These are phyloP conservation scores for Vespertilio murinus DNA, from an alignment of 2,797 vertebrate genomes.

Conservation along the genomic window DNA sequence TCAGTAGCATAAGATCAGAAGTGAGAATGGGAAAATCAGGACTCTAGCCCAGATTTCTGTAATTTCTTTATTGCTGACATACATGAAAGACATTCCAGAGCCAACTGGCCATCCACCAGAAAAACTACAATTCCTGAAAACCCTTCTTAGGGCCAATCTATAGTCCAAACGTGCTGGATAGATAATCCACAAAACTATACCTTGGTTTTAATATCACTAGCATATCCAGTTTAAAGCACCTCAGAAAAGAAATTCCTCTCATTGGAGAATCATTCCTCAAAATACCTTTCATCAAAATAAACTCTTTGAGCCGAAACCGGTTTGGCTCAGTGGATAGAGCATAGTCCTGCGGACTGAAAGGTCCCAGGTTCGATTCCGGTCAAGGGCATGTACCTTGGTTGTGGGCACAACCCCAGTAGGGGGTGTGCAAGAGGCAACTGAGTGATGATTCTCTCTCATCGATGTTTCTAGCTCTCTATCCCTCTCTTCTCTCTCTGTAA, in stretches of 20 bases:
- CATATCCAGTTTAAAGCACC: neutral
- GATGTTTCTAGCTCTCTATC: no score
- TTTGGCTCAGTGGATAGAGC: no score
- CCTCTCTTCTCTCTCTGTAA: no score
- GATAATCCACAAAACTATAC: neutral
- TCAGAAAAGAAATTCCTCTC: neutral
- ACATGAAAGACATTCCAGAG: conserved; percentile 20
- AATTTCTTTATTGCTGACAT: neutral
- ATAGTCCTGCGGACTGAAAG: no score
- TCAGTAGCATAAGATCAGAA: conserved; percentile 18
- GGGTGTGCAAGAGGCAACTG: no score
- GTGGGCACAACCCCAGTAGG: no score
- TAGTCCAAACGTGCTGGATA: neutral
- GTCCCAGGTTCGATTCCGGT: no score
- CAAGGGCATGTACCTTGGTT: no score
- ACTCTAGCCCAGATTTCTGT: conserved; percentile 1
- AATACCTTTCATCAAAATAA: conserved; percentile 40
- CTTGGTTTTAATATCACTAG: neutral
- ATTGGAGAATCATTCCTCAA: neutral
- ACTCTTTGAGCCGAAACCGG: neutral
- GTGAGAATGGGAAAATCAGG: neutral
- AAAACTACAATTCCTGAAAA: conserved; percentile 50
- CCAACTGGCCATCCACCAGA: neutral
- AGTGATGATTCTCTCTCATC: no score
- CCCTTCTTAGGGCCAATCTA: neutral